Base-by-base conservation (phyloP, 2,888 invertebrate genomes). In the Chironomus tentans region DNA sequence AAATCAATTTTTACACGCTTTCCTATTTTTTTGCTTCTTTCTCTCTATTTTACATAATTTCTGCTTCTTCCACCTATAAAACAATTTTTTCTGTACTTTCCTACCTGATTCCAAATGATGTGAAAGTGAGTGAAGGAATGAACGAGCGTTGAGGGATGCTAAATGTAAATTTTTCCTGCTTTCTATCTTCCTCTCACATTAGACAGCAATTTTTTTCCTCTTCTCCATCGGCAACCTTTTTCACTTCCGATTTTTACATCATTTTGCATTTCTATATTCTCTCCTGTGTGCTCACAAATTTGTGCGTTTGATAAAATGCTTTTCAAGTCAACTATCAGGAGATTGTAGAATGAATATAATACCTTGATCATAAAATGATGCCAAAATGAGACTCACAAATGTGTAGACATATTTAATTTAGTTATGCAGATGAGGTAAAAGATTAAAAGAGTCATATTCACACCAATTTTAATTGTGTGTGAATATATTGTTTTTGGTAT, bases 101-200 rank as follows among this genome's bases (percentile, higher is more conserved):
- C 15, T 18, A 13, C 13, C 56, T 56, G 15, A 56, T 18, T 56
- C 6, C 56, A 18, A 15, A 56, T 56, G 56, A 38, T 38, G 38
- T 38, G 38, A 38, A 38, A 38, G 38, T 38, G 38, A 56, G 15
- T 56, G 56, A 56, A 56, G n/a, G 56, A 18, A 56, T 18, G 56
- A 56, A 56, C 18, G 56, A 56, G 56, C 56, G 15, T 18, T 56
- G 56, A 56, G 56, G 65, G 65, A 24, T 24, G 65, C 6, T 13
- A 24, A 65, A 65, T 65, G 65, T 65, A 65, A 65, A 65, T 65
- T 65, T 65, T 65, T 21, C 65, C 56, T 56, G 2, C 56, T 56
- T 18, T 18, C 56, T 56, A 18, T 56, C 56, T 56, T 56, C 15
- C 56, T 56, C 56, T 18, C 56, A 18, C 56, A 56, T 56, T 56